Base-by-base conservation (phyloP, 2,888 invertebrate genomes). In the Sesia bembeciformis region DNA sequence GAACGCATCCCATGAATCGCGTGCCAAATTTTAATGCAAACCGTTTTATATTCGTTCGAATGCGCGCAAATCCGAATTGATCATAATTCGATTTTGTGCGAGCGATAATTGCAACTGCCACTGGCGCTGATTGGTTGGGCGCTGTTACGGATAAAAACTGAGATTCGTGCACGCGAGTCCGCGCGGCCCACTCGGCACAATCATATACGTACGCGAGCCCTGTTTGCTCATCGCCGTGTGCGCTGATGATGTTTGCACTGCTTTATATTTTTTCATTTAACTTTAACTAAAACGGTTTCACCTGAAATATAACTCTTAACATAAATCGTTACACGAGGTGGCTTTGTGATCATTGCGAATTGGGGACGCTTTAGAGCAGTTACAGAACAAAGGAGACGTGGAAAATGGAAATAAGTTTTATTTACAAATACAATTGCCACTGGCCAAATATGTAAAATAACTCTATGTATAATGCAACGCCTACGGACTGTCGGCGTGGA, bases 31-130 rank as follows among this genome's bases (percentile, higher is more conserved):
- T 88, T 86, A 89, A 88, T 85, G 85, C 82, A 89, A 89, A 90
- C 88, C 88, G 86, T 90, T 90, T 90, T 89, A 87, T 87, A 86
- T 88, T 86, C 89, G 84, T 81, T 74, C 84, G 83, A 77, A 87
- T 84, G 81, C 83, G 84, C 82, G 79, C 89, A 88, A 90, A 89
- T 90, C 86, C 85, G 90, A 90, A 90, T 89, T 88, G 90, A 90
- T 90, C 90, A 89, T 90, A 90, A 90, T 87, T 83, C 83, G 85
- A 89, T 90, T 89, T 89, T 80, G 72, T 81, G 70, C 77, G 70
- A 82, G 82, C 79, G 88, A 89, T 89, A 89, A 89, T 89, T 89
- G 89, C 88, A 87, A 86, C 86, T 86, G 87, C 85, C 89, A 86
- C 86, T 78, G 81, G 81, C 83, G 79, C 85, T 89, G 89, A 89